Conservation (phyloP, 2,888 invertebrate genomes). For the Agrochola lychnidis region DNA sequence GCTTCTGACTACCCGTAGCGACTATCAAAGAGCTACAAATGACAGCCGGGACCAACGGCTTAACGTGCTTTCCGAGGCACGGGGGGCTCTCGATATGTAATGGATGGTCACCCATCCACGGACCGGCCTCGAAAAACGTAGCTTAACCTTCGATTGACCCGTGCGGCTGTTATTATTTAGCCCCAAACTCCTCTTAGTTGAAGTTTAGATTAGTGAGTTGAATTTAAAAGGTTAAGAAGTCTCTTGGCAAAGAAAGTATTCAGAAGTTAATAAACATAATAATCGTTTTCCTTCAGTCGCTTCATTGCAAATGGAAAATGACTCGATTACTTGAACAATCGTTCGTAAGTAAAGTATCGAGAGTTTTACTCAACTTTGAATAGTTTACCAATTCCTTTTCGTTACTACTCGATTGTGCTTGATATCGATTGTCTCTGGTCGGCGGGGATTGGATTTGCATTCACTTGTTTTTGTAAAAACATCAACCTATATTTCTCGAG, state of each 20-base stretch:
- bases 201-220: no score
- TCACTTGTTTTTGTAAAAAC: neutral
- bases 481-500: neutral
- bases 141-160: no score
- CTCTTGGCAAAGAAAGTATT: neutral
- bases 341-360: conserved; percentile 11
- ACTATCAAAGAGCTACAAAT: no score
- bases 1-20: no score
- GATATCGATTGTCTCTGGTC: neutral
- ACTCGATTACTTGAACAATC: neutral
- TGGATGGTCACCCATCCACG: neutral
- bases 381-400: conserved; percentile 16
- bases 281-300: conserved; percentile 12
- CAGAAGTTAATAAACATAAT: conserved; percentile 30
- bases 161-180: neutral
- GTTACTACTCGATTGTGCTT: conserved; percentile 13
- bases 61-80: no score
- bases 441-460: neutral
- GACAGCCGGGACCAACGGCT: no score
- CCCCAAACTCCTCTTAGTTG: neutral
- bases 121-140: no score
- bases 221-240: no score
- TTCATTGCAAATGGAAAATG: conserved; percentile 17
- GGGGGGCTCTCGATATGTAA: no score
- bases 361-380: conserved; percentile 44